Evolutionary conservation across 1,140 invertebrate genomes (phyloP).

Genomic region (Atta texana): DNA sequence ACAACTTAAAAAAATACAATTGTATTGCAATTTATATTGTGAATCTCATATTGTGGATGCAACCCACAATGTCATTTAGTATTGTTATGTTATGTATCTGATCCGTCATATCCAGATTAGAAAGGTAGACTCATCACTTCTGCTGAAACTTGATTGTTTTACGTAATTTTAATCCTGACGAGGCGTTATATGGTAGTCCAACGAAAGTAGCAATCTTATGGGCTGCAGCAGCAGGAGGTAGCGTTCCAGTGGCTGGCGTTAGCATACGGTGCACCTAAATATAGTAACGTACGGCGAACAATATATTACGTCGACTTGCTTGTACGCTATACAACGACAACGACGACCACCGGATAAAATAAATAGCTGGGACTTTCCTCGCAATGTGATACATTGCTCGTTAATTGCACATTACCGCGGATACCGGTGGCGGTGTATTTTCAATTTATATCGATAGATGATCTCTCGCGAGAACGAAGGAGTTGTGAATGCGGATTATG

Average conservation of each 20-base stretch:
- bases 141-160: constrained; percentile 48
- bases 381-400: constrained; percentile 49
- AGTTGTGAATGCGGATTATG: constrained; percentile 36
- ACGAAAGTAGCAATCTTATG: constrained; percentile 54
- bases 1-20: not conserved
- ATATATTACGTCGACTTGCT: constrained; percentile 58
- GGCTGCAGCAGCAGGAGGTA: constrained; percentile 52
- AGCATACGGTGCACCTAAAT: constrained; percentile 60
- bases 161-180: constrained; percentile 56
- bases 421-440: constrained; percentile 34
- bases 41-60: not conserved
- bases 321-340: constrained; percentile 41
- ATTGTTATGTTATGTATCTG: not conserved
- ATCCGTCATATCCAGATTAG: constrained; percentile 8
- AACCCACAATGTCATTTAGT: not conserved
- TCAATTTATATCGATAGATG: constrained; percentile 58
- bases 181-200: constrained; percentile 43
- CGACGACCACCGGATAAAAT: constrained; percentile 43
- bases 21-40: not conserved
- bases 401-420: constrained; percentile 57
- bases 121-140: constrained; percentile 3
- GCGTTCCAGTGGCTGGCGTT: constrained; percentile 63
- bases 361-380: constrained; percentile 52
- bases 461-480: constrained; percentile 33
- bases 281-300: constrained; percentile 53